Evolutionary conservation across 2,113 vertebrate species (phyloP).

Genomic region (Nibea albiflora): DNA sequence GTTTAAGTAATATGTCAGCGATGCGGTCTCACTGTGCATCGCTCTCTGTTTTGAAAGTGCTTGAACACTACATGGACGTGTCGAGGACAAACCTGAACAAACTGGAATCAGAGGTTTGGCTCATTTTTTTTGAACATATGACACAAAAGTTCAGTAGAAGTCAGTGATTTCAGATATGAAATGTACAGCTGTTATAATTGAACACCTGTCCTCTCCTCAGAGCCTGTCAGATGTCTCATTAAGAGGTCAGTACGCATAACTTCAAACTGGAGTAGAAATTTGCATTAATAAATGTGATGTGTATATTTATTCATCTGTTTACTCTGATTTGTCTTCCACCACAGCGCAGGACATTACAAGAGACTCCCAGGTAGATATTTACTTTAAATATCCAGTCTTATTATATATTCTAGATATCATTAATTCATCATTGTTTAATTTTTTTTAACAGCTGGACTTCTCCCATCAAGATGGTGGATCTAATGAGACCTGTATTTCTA

Average conservation of each 20-base stretch:
- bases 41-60: slow-evolving; percentile 34
- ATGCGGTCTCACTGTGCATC: neutral
- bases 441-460: slow-evolving; percentile 52
- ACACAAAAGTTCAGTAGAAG: neutral
- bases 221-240: slow-evolving; percentile 37
- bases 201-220: slow-evolving; percentile 44
- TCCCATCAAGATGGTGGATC: neutral
- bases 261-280: neutral
- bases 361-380: slow-evolving; percentile 53
- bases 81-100: slow-evolving; percentile 22
- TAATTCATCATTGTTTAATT: neutral
- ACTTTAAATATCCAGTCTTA: neutral
- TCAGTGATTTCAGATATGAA: neutral
- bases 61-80: slow-evolving; percentile 24
- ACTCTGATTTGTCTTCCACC: slow-evolving; percentile 6
- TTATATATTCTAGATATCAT: neutral
- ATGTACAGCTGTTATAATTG: neutral
- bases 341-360: slow-evolving; percentile 39
- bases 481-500: slow-evolving; percentile 5
- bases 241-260: slow-evolving; percentile 43
- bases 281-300: neutral
- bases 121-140: fast-evolving
- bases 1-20: neutral
- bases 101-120: slow-evolving; percentile 59
- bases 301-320: neutral